Base-by-base conservation (phyloP, 2,797 vertebrate species). In the Hybognathus amarus region DNA sequence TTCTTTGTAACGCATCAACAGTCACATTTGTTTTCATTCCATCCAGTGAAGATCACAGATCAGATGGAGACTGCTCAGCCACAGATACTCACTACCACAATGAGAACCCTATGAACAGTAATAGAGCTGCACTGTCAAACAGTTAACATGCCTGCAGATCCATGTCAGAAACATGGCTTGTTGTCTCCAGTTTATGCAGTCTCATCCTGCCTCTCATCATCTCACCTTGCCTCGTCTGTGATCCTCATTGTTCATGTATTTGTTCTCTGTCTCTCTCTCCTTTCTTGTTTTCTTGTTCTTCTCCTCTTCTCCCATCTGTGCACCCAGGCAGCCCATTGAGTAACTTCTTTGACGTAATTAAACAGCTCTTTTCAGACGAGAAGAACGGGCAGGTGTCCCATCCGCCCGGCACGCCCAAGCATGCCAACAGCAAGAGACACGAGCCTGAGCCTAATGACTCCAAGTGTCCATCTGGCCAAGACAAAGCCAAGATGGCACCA, bases 321-420 rank as follows among this genome's bases (percentile, higher is more conserved):
- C 96, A 93, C 96, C 95, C 95, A 99, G 98, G 98, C 97, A 98
- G 97, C 96, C 97, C 98, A 95, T 97, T 99, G 97, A 98, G 97
- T 98, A 99, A 98, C 98, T 99, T 99, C 98, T 99, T 99, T 98
- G 98, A 99, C 97, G 97, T 99, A 97, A 99, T 99, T 97, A 99
- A 98, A 98, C 98, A 99, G 97, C 98, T 99, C 97, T 99, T 99
- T 99, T 98, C 98, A 98, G 98, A 99, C 97, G 98, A 99, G 96
- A 98, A 98, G 97, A 98, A 96, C 88, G 92, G 96, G 96, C 97
- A 97, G 95, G 96, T 95, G 90, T 95, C 96, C 93, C 96, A 95
- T 88, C 92, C 96, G 94, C 96, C 96, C 85, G 96, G 96, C 93
- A 93, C 96, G 89, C 96, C 96, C 94, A 97, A 97, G 96, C 96